These are phyloP conservation scores for Microchirus variegatus DNA, from an alignment of 2,797 vertebrate genomes.

Conservation along the genomic window DNA sequence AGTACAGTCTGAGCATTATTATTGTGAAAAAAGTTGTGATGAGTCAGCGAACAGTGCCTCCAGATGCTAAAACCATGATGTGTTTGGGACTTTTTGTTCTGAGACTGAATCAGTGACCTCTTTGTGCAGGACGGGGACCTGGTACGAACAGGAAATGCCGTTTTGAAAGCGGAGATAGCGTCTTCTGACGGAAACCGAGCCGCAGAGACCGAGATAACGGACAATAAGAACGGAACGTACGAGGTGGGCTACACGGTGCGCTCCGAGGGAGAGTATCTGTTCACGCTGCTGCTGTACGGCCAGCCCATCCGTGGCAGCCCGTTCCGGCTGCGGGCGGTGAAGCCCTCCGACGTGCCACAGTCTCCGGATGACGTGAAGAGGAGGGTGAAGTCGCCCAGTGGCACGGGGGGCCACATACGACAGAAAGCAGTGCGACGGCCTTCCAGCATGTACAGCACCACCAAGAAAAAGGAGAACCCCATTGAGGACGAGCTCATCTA, in stretches of 20 bases:
- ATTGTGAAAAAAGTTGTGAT: too few species aligned
- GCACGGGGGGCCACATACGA: slow-evolving; percentile 90
- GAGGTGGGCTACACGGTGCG: slow-evolving; percentile 90
- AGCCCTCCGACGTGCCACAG: slow-evolving; percentile 86
- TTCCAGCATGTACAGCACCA: slow-evolving; percentile 96
- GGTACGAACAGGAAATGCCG: slow-evolving; percentile 90
- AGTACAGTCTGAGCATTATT: slow-evolving; percentile 51
- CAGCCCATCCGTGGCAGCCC: slow-evolving; percentile 90
- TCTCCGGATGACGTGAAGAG: slow-evolving; percentile 94
- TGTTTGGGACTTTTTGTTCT: neutral
- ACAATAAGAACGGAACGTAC: slow-evolving; percentile 96
- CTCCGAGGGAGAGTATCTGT: slow-evolving; percentile 87
- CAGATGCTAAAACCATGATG: neutral
- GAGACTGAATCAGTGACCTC: slow-evolving; percentile 10
- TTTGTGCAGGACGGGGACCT: slow-evolving; percentile 84
- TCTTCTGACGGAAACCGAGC: slow-evolving; percentile 79
- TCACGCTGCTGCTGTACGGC: slow-evolving; percentile 88
- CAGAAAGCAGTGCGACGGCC: slow-evolving; percentile 94
- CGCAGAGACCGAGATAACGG: slow-evolving; percentile 83
- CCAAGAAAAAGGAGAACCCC: slow-evolving; percentile 96
- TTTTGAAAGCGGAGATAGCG: slow-evolving; percentile 85
- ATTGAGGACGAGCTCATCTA: slow-evolving; percentile 97
- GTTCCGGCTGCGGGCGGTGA: slow-evolving; percentile 87
- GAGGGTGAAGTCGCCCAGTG: slow-evolving; percentile 92
- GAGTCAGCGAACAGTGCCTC: too few species aligned